Conservation (phyloP, 1,140 invertebrate genomes). For the Triops longicaudatus region DNA sequence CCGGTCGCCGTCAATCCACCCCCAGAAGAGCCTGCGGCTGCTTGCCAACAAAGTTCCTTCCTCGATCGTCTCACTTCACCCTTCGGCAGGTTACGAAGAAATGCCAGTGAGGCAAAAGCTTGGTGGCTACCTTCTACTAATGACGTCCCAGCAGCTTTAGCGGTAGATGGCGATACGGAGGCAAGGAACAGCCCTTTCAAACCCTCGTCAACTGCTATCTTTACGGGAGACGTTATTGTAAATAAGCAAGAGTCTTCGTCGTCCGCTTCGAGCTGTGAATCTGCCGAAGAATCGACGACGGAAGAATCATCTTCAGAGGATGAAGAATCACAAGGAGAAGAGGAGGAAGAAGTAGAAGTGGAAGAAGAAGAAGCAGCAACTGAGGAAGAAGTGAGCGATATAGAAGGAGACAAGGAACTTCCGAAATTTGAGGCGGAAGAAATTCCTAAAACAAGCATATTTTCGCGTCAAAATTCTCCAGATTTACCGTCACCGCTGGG, state of each 20-base stretch:
- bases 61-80: not conserved
- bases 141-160: conserved; percentile 41
- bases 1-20: not conserved
- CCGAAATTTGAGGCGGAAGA: not conserved
- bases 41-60: conserved; percentile 18
- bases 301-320: conserved; percentile 14
- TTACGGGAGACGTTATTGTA: conserved; percentile 1
- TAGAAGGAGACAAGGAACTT: not conserved
- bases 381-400: conserved; percentile 18
- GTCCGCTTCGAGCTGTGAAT: conserved; percentile 5
- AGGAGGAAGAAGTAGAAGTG: not conserved
- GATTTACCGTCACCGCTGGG: conserved; percentile 50
- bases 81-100: conserved; percentile 40
- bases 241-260: not conserved
- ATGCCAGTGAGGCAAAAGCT: conserved; percentile 54
- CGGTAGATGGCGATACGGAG: not conserved
- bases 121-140: conserved; percentile 49
- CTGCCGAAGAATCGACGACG: conserved; percentile 21
- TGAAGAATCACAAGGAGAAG: conserved; percentile 5
- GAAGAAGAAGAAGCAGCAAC: conserved; percentile 4
- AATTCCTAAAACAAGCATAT: not conserved
- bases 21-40: not conserved
- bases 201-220: not conserved
- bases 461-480: not conserved
- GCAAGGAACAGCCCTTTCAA: not conserved